These are phyloP conservation scores for Poeciliopsis turrubarensis DNA, from an alignment of 2,113 vertebrate genomes.

Conservation along the genomic window DNA sequence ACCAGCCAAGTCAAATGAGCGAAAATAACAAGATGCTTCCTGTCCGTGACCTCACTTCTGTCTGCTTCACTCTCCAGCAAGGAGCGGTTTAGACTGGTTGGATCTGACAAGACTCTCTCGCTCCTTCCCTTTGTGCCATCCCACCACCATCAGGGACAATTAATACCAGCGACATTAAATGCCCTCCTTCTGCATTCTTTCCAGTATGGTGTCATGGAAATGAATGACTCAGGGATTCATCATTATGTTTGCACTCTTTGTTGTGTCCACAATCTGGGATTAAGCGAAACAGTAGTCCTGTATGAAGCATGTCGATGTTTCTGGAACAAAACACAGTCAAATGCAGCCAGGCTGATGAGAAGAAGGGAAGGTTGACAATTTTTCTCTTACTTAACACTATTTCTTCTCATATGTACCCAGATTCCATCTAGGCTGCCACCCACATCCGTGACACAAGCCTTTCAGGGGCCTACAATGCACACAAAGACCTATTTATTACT, in stretches of 20 bases:
- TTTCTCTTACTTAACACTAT: conserved; percentile 6
- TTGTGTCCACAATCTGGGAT: conserved; percentile 58
- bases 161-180: conserved; percentile 52
- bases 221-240: conserved; percentile 47
- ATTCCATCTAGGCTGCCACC: conserved; percentile 50
- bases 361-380: conserved; percentile 8
- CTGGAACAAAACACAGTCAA: background rate
- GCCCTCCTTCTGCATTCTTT: conserved; percentile 63
- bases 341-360: conserved; percentile 31
- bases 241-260: conserved; percentile 49
- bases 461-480: conserved; percentile 26
- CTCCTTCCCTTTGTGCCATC: conserved; percentile 24
- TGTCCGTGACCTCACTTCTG: conserved; percentile 57
- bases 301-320: conserved; percentile 1
- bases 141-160: conserved; percentile 38
- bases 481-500: conserved; percentile 57
- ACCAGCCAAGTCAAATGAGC: conserved; percentile 35
- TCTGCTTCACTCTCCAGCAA: conserved; percentile 32
- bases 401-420: conserved; percentile 4
- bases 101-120: conserved; percentile 7
- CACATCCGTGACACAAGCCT: conserved; percentile 31
- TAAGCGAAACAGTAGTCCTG: conserved; percentile 47
- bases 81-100: background rate
- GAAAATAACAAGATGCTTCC: conserved; percentile 73
- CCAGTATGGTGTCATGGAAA: conserved; percentile 64